Evolutionary conservation across 1,140 invertebrate genomes (phyloP).

Genomic region (Dendrolimus punctatus): DNA sequence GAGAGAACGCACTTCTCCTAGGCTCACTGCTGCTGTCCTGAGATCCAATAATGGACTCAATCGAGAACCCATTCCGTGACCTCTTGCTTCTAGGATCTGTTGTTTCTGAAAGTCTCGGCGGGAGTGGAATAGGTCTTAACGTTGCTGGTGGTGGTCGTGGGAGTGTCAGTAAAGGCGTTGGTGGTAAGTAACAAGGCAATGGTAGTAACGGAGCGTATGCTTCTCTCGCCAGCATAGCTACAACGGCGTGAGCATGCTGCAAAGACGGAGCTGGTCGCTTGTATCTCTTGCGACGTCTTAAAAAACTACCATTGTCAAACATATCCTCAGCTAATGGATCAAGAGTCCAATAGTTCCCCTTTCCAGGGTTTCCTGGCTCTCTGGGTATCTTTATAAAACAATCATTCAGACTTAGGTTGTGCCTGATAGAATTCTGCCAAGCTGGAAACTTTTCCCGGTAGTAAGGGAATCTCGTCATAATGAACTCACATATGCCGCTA

Average conservation of each 20-base stretch:
- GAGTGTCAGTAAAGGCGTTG: constrained; percentile 50
- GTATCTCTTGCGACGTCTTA: constrained; percentile 95
- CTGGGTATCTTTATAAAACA: constrained; percentile 99
- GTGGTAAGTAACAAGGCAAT: constrained; percentile 59
- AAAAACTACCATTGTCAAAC: constrained; percentile 99
- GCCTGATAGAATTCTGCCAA: constrained; percentile 97
- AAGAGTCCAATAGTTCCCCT: constrained; percentile 99
- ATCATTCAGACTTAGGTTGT: constrained; percentile 98
- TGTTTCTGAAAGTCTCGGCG: constrained; percentile 44
- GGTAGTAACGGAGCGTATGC: constrained; percentile 61
- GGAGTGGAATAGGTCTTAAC: constrained; percentile 54
- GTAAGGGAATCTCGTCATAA: constrained; percentile 97
- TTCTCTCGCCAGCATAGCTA: constrained; percentile 63
- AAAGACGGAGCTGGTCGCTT: constrained; percentile 80
- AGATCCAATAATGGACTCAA: constrained; percentile 63
- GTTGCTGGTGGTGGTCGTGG: constrained; percentile 57
- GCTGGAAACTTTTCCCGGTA: constrained; percentile 96
- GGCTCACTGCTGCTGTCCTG: constrained; percentile 41
- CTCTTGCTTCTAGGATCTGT: constrained; percentile 53
- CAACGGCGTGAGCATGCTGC: constrained; percentile 62
- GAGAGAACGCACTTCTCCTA: constrained; percentile 62
- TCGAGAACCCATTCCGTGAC: constrained; percentile 67
- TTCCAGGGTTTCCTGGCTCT: constrained; percentile 98
- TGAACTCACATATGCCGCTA: constrained; percentile 99
- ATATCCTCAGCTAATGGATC: constrained; percentile 98